Conservation (phyloP, 2,888 invertebrate species). For the Apodemia zela region DNA sequence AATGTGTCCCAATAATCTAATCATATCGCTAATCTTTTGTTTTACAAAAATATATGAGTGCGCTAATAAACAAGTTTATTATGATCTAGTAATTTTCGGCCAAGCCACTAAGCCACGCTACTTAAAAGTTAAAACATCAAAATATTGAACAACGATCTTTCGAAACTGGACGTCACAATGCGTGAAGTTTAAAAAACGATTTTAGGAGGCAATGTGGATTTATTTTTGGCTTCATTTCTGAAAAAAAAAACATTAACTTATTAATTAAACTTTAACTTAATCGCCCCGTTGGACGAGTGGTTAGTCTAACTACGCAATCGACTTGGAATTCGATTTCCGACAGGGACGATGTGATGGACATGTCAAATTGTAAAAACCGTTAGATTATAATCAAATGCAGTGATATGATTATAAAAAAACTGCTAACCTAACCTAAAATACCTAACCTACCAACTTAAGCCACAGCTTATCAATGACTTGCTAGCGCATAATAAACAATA, state of each 20-base stretch:
- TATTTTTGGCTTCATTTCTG: slow-evolving; percentile 72
- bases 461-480: too few relatives aligned
- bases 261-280: too few relatives aligned
- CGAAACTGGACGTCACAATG: slow-evolving; percentile 65
- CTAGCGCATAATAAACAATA: too few relatives aligned
- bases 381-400: too few relatives aligned
- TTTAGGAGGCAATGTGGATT: slow-evolving; percentile 52
- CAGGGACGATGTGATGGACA: too few relatives aligned
- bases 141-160: slow-evolving; percentile 29
- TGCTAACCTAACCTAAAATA: too few relatives aligned
- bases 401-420: too few relatives aligned
- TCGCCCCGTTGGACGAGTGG: too few relatives aligned
- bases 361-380: too few relatives aligned
- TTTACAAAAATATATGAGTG: slow-evolving; percentile 14
- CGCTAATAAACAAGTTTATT: slow-evolving; percentile 9
- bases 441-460: too few relatives aligned
- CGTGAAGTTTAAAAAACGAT: slow-evolving; percentile 56
- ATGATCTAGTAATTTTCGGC: slow-evolving; percentile 2
- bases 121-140: slow-evolving; percentile 25
- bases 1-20: slow-evolving; percentile 10
- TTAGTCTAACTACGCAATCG: too few relatives aligned
- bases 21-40: not conserved
- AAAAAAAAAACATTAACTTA: slow-evolving; percentile 37
- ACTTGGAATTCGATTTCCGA: too few relatives aligned
- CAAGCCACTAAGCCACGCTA: slow-evolving; percentile 7